A percentile compares a stretch with the other conserved stretches of the same genome.
phyloP scores from a whole-genome alignment of 2,888 invertebrate genomes.

The Elgonia sp. region DNA sequence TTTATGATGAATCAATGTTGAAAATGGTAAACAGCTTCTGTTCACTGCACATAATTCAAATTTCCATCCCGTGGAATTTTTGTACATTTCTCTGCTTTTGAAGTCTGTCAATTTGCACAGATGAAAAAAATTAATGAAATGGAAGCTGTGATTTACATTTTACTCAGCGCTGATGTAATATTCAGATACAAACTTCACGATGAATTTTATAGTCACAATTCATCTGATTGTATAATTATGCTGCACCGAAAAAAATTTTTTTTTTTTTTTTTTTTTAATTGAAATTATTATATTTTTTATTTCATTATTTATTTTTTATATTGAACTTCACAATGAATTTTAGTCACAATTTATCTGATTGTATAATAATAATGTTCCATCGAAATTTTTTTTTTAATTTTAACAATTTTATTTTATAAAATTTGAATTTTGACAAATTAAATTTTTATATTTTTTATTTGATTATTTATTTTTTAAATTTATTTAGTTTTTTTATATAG shows the following conservation, averaged over 20 bases:
- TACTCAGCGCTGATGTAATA: background rate
- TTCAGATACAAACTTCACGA: background rate
- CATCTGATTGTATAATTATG: background rate
- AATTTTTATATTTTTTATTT: too few species aligned
- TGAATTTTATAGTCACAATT: background rate
- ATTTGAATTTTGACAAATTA: too few species aligned
- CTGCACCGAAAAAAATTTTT: background rate
- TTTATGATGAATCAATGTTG: slow-evolving; percentile 13
- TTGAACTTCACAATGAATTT: too few species aligned
- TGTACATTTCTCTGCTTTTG: slow-evolving; percentile 11
- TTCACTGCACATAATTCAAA: slow-evolving; percentile 5
- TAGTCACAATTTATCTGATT: too few species aligned
- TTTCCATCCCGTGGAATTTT: background rate
- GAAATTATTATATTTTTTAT: too few species aligned
- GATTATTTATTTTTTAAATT: too few species aligned
- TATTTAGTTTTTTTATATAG: too few species aligned
- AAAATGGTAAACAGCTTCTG: background rate
- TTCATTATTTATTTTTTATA: too few species aligned
- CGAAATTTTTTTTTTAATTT: too few species aligned
- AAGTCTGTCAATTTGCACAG: slow-evolving; percentile 14
- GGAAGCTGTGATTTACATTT: background rate
- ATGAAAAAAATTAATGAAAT: slow-evolving; percentile 1
- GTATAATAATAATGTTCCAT: too few species aligned
- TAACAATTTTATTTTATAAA: too few species aligned
- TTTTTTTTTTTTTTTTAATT: background rate